phyloP scores from a whole-genome alignment of 2,113 vertebrate species.

The Lophius piscatorius region DNA sequence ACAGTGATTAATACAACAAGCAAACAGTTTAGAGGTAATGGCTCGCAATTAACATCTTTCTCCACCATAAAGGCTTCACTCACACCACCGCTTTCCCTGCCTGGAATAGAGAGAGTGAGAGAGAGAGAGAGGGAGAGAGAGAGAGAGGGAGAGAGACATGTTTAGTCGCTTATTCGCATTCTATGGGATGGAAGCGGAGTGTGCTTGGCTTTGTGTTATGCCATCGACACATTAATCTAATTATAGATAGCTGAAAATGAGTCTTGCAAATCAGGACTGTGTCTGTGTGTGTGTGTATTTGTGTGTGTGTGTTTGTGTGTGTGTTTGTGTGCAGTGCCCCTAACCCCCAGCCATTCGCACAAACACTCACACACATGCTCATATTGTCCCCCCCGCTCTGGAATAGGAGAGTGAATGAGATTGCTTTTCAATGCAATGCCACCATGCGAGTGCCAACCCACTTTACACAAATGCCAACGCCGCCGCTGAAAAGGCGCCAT shows the following conservation, averaged over 20 bases:
- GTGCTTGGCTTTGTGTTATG: slow-evolving; percentile 82
- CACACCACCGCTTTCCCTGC: slow-evolving; percentile 88
- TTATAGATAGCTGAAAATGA: slow-evolving; percentile 94
- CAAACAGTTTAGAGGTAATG: slow-evolving; percentile 99
- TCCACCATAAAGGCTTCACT: slow-evolving; percentile 92
- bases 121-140: no score
- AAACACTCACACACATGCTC: slow-evolving; percentile 32
- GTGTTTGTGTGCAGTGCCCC: no score
- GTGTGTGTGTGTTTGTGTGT: no score
- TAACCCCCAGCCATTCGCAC: slow-evolving; percentile 9
- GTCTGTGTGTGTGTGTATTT: no score
- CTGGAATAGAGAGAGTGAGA: slow-evolving; percentile 92
- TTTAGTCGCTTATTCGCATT: slow-evolving; percentile 91
- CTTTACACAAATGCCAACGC: slow-evolving; percentile 56
- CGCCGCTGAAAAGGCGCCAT: slow-evolving; percentile 62
- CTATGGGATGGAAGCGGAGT: slow-evolving; percentile 90
- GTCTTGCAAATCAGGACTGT: slow-evolving; percentile 71
- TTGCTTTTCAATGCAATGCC: slow-evolving; percentile 57
- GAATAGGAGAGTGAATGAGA: slow-evolving; percentile 62
- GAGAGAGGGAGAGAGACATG: no score
- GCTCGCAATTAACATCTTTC: slow-evolving; percentile 99
- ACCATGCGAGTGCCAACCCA: slow-evolving; percentile 60
- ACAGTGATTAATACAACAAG: slow-evolving; percentile 99
- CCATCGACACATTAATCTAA: slow-evolving; percentile 95
- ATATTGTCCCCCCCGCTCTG: slow-evolving; percentile 48